Evolutionary conservation across 2,888 invertebrate genomes (phyloP).

Genomic region (Pristionchus entomophagus): DNA sequence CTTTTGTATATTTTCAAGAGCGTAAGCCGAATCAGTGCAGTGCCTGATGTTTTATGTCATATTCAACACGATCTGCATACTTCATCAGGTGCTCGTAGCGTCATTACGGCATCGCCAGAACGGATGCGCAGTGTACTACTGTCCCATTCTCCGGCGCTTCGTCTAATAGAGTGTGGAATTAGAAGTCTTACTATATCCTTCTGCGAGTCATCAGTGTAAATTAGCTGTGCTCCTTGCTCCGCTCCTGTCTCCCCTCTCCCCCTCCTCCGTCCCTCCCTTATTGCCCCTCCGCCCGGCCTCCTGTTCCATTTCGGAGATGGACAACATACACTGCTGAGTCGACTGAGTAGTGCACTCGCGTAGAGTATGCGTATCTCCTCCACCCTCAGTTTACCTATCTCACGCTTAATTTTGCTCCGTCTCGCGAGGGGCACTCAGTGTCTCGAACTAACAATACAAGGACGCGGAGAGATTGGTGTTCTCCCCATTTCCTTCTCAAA

Average conservation of each 20-base stretch:
- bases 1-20: no score
- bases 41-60: no score
- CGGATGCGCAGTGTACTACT: neutral
- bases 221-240: neutral
- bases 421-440: neutral
- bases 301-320: slow-evolving; percentile 36
- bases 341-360: neutral
- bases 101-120: neutral
- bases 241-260: neutral
- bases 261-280: neutral
- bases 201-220: slow-evolving; percentile 43
- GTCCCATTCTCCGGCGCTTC: neutral
- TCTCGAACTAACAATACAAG: neutral
- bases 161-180: slow-evolving; percentile 33
- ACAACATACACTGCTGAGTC: neutral
- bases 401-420: slow-evolving; percentile 13
- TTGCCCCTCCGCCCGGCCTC: slow-evolving; percentile 31
- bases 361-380: neutral
- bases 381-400: slow-evolving; percentile 24
- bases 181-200: slow-evolving; percentile 1
- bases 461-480: neutral
- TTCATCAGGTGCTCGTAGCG: no score
- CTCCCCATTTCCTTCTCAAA: neutral
- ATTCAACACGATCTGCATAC: no score
- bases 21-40: no score